Evolutionary conservation across 2,113 vertebrate genomes (phyloP).

Genomic region (Pleuronectes platessa): DNA sequence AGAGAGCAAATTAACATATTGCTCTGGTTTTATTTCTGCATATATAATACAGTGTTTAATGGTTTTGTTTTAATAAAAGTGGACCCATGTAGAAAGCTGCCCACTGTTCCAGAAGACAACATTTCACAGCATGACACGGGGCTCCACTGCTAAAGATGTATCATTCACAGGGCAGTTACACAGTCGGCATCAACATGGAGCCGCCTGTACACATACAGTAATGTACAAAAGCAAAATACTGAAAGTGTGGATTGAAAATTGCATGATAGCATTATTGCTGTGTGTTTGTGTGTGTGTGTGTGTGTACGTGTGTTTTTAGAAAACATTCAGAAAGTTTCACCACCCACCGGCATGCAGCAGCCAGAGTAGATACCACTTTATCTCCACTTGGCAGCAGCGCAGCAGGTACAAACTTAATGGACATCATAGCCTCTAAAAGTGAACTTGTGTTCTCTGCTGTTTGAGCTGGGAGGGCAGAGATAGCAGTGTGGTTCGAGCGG

Average conservation of each 20-base stretch:
- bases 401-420: slow-evolving; percentile 75
- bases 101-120: not conserved
- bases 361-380: slow-evolving; percentile 73
- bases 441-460: slow-evolving; percentile 71
- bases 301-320: slow-evolving; percentile 24
- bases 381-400: slow-evolving; percentile 74
- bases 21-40: not conserved
- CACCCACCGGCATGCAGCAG: slow-evolving; percentile 56
- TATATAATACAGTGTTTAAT: not conserved
- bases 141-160: not conserved
- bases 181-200: slow-evolving; percentile 17
- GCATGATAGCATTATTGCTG: not conserved
- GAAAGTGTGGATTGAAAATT: slow-evolving; percentile 28
- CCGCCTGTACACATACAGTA: not conserved
- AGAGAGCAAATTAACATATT: not conserved
- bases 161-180: not conserved
- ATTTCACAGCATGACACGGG: not conserved
- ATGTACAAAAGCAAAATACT: not conserved
- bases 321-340: slow-evolving; percentile 56
- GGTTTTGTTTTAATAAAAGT: not conserved
- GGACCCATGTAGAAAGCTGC: not conserved
- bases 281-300: not conserved
- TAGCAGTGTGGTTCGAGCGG: slow-evolving; percentile 54
- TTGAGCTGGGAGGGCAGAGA: slow-evolving; percentile 71
- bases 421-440: slow-evolving; percentile 75